Evolutionary conservation across 2,797 vertebrate genomes (phyloP).

Genomic region (Lacerta bilineata): DNA sequence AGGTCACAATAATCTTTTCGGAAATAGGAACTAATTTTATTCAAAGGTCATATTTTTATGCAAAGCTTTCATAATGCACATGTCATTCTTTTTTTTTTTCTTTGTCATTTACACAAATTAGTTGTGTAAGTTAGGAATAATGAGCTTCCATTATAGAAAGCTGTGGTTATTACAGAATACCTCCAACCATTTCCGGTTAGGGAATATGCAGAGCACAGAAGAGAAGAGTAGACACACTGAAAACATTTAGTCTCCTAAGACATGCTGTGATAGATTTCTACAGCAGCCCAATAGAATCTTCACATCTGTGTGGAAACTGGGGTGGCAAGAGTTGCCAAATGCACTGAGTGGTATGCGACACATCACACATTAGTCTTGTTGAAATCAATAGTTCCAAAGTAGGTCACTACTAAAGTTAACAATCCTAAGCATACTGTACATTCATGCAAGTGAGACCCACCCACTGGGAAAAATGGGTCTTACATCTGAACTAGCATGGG

Average conservation of each 20-base stretch:
- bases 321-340: not conserved
- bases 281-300: not conserved
- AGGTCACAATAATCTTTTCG: constrained; percentile 60
- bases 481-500: not conserved
- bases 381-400: not conserved
- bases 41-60: constrained; percentile 61
- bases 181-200: fast-evolving
- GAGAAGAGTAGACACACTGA: not conserved
- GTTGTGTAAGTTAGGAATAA: constrained; percentile 7
- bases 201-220: constrained; percentile 13
- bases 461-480: not conserved
- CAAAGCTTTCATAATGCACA: constrained; percentile 40
- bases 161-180: constrained; percentile 16
- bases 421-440: not conserved
- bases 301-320: not conserved
- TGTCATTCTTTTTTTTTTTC: constrained; percentile 34
- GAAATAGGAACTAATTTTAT: constrained; percentile 63
- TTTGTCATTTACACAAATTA: constrained; percentile 21
- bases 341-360: not conserved
- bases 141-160: constrained; percentile 6
- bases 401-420: not conserved
- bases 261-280: not conserved
- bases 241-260: not conserved
- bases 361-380: not conserved
- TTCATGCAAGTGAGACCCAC: not conserved